These are phyloP conservation scores for Parasteatoda lunata DNA, from an alignment of 2,888 invertebrate genomes.

Conservation along the genomic window DNA sequence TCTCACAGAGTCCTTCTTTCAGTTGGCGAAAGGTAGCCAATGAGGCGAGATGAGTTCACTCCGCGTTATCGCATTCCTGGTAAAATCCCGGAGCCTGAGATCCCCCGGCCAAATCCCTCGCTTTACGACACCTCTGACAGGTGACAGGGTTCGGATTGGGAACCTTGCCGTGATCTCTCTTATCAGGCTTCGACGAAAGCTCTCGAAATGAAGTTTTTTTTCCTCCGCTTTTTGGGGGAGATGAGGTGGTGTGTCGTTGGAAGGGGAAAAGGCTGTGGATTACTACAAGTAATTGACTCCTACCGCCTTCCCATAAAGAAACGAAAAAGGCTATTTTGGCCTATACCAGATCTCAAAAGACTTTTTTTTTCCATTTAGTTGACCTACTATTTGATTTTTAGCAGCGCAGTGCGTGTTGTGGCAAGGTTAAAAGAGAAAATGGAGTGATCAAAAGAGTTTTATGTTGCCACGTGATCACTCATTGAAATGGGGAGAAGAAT, in stretches of 20 bases:
- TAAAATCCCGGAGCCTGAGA: conserved; percentile 6
- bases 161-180: conserved; percentile 51
- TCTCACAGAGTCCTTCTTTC: background rate
- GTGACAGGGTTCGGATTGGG: conserved; percentile 65
- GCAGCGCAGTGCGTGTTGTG: background rate
- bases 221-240: conserved; percentile 18
- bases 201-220: conserved; percentile 66
- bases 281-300: conserved; percentile 65
- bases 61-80: background rate
- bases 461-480: background rate
- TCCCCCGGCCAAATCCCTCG: conserved; percentile 49
- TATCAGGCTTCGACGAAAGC: conserved; percentile 57
- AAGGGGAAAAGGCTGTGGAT: conserved; percentile 40
- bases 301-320: conserved; percentile 8
- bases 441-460: too few relatives aligned
- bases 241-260: conserved; percentile 28
- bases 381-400: background rate
- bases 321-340: conserved; percentile 3
- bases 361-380: background rate
- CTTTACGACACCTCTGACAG: conserved; percentile 68
- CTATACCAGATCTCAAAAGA: background rate
- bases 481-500: background rate
- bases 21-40: background rate
- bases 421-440: too few relatives aligned
- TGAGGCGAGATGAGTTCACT: background rate